Base-by-base conservation (phyloP, 2,113 vertebrate species). In the Rhagologus leucostigma region DNA sequence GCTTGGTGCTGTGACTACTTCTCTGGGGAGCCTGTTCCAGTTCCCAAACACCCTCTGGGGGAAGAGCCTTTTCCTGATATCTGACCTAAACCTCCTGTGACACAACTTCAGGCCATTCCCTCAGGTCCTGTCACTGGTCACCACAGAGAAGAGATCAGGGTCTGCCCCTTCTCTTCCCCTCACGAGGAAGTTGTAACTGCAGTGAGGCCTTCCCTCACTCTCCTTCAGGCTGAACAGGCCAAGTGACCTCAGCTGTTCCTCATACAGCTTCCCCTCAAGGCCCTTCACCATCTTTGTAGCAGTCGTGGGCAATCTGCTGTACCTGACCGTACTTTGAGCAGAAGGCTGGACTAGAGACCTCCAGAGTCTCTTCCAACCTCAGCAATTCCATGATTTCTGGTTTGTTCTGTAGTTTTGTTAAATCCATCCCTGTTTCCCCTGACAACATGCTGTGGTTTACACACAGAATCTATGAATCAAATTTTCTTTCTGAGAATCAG, bases 261-360 rank as follows among this genome's bases (percentile, higher is more conserved):
- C 41, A 13, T 0, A 6, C 2, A 0, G 29, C n/a, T 70, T 63
- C 30, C 6, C 23, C n/a, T 30, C 30, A 53, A 39, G 18, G 29
- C 9, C 62, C 10, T 65, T 65, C 42, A 3, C 35, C 27, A 2
- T 39, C 44, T 52, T 59, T 9, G 10, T 33, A 33, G 52, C 7
- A 29, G 32, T 22, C 42, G 37, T 20, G n/a, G 27, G 22, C 33
- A 64, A 44, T 6, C 30, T 90, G 37, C 52, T 55, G 8, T 56
- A 33, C 18, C 29, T 65, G 24, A n/a, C 37, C 24, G 4, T 41
- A 27, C 50, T 60, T 46, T 53, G 7, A 32, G 27, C 37, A 49
- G 57, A 44, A 89, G 22, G 7, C 44, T 64, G 42, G 13, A 20
- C 39, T 81, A 41, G 50, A 77, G 12, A 80, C 18, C 16, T 67